Evolutionary conservation across 2,888 invertebrate genomes (phyloP), one percentile per base, ranked within the genome.

Genomic region (Syrphus vitripennis): DNA sequence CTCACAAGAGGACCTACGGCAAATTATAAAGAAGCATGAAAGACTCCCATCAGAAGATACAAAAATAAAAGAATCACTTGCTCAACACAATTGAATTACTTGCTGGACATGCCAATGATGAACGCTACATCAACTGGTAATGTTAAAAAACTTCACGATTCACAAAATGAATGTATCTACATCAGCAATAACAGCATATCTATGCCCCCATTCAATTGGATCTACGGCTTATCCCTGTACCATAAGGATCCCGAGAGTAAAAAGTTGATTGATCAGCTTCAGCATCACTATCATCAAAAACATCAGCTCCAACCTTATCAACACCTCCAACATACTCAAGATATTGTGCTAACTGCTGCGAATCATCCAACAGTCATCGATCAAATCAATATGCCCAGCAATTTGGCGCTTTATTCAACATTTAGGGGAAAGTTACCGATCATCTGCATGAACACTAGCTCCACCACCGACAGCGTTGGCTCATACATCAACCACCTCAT

Each of bases 361-460:
- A 77, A 81, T 37, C 81, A 84, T 24, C n/a, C n/a, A n/a, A 29
- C 78, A n/a, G 40, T 86, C 16, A 63, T 77, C 40, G 87, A 79
- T 59, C 75, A 59, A 40, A 88, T 88, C 87, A 89, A 83, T 72
- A 91, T 92, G 91, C 89, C 91, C 21, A 92, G 90, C 71, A 91
- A 90, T 81, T 89, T 92, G 72, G 87, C 90, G 14, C 65, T 91
- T 0, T 92, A 91, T 72, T 87, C 89, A 61, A 81, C 72, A 3
- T 82, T 78, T 21, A 77, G 78, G 0, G 77, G 69, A 0, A 76
- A 55, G 9, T 78, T 7, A 31, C 50, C 1, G 89, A 88, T 45
- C 88, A 69, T 78, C 86, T 55, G 69, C 88, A 59, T 83, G 87
- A n/a, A n/a, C n/a, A n/a, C n/a, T n/a, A n/a, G n/a, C n/a, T n/a